Conservation (phyloP, 2,113 vertebrate genomes). For the Illadopsis cleaveri region DNA sequence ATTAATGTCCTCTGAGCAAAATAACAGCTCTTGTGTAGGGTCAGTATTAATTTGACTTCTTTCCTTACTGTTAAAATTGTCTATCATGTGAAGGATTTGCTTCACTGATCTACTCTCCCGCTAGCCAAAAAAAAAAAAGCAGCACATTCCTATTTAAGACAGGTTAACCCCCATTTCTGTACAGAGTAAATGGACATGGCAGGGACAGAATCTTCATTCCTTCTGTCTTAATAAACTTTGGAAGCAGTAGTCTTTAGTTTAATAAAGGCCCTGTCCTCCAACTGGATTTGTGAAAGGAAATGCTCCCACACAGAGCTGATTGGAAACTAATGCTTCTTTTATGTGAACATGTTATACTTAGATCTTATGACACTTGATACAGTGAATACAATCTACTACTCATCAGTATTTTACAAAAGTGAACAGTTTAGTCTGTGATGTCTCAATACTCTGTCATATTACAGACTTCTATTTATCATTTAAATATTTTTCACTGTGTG, state of each 20-base stretch:
- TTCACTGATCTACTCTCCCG: neutral
- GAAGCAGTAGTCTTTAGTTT: neutral
- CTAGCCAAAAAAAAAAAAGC: neutral
- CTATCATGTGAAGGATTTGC: neutral
- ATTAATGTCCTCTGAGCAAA: neutral
- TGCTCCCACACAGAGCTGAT: conserved; percentile 41
- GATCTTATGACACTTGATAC: neutral
- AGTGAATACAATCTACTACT: neutral
- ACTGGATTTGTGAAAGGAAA: conserved; percentile 48
- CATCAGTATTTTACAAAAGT: conserved; percentile 9
- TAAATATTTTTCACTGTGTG: conserved; percentile 16
- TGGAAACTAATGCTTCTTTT: conserved; percentile 34
- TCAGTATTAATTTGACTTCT: neutral
- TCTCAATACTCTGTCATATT: neutral
- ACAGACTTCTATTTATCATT: neutral
- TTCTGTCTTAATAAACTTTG: neutral
- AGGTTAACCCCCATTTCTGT: neutral
- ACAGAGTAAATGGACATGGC: neutral
- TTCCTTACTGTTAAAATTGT: neutral
- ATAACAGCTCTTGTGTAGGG: neutral
- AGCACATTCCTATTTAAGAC: neutral
- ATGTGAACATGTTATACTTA: neutral
- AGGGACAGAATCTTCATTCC: neutral
- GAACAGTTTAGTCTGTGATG: neutral
- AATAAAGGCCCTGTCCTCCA: neutral